Percentiles rank a stretch among this genome's conserved stretches.
Conservation (phyloP, 2,797 vertebrate species). For the Fratercula arctica region DNA sequence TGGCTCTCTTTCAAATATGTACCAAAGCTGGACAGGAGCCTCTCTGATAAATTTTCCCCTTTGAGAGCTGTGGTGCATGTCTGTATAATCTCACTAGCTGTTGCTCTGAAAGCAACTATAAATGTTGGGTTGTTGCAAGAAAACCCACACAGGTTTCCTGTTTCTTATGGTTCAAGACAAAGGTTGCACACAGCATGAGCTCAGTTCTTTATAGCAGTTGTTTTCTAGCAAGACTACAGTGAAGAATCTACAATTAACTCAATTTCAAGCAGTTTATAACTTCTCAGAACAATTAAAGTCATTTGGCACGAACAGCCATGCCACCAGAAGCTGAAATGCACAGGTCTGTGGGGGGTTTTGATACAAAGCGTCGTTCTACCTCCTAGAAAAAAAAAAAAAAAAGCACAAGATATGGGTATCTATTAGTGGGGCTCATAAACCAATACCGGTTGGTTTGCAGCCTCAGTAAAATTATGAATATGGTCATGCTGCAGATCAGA, state of each 20-base stretch:
- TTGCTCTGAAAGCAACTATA: conserved; percentile 40
- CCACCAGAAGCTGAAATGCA: background rate
- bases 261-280: background rate
- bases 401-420: background rate
- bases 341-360: background rate
- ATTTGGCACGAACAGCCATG: background rate
- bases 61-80: background rate
- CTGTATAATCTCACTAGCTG: conserved; percentile 32
- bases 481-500: background rate
- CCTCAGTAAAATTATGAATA: background rate
- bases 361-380: background rate
- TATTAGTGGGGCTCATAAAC: background rate
- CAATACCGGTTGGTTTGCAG: background rate
- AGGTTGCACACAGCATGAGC: background rate
- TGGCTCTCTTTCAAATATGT: background rate
- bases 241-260: background rate
- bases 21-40: background rate
- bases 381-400: background rate
- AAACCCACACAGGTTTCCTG: conserved; percentile 69
- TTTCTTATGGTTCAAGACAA: conserved; percentile 46
- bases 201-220: background rate
- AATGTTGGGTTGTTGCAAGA: conserved; percentile 34
- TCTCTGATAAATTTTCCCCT: background rate
- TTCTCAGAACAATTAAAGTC: background rate
- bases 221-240: background rate